Evolutionary conservation across 1,140 invertebrate genomes (phyloP), one percentile per base, ranked within the genome.

Genomic region (Drosophila pachea): DNA sequence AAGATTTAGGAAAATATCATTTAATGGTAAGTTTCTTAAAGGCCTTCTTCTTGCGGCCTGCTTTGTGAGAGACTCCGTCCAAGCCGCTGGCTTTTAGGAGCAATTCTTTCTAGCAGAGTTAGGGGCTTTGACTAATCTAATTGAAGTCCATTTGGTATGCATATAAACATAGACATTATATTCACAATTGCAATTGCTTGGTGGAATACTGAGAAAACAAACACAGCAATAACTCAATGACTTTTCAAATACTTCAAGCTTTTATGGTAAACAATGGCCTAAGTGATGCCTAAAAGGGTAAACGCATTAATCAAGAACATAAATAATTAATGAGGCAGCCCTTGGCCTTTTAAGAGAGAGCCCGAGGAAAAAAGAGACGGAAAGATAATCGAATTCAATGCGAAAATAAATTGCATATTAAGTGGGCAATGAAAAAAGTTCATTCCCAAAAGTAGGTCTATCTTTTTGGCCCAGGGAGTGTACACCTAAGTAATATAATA

Each of bases 1-100:
- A 33, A 22, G 38, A 43, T 62, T 53, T 29, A 40, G 29, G 40
- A 50, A 7, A 11, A 50, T 5, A 43, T 42, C 58, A 50, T 59
- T 12, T 58, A 52, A 52, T 31, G 35, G 50, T 36, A 59, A 36
- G 32, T 49, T 43, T 48, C 35, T 56, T 48, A 64, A 45, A 29
- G 22, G 31, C 31, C 7, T 31, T 11, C 42, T 33, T 43, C 32
- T 40, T 33, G 38, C 0, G 11, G 16, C 14, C n/a, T n/a, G n/a
- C n/a, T n/a, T 22, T 22, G 22, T 22, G 22, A 22, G 1, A 4
- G 8, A 42, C 33, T 64, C 31, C 35, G 33, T 29, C 11, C 5
- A 50, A 64, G 61, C 61, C 47, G 61, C 12, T 33, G 16, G 16
- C 14, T 32, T 36, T 52, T 32, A 12, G 1, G 9, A 7, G n/a